Evolutionary conservation across 2,113 vertebrate genomes (phyloP).

Genomic region (Leptodactylus fuscus): DNA sequence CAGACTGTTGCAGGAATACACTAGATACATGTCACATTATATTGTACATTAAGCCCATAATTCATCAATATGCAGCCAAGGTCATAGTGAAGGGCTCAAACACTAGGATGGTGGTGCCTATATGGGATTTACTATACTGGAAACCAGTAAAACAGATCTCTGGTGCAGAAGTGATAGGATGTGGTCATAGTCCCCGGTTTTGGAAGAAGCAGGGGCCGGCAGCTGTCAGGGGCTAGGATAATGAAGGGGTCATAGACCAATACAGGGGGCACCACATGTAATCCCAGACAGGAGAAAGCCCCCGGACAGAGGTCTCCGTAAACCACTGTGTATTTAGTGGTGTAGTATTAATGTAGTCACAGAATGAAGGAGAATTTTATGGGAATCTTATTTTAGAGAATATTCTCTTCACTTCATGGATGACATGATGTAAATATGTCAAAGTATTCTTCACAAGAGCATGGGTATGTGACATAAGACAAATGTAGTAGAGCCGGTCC

Average conservation of each 20-base stretch:
- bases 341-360: neutral
- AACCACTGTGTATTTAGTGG: neutral
- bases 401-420: neutral
- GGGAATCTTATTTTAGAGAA: neutral
- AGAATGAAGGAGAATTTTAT: neutral
- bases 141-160: neutral
- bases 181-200: neutral
- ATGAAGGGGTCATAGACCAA: neutral
- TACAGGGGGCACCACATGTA: too few relatives aligned
- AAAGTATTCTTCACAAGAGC: neutral
- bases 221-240: constrained; percentile 1
- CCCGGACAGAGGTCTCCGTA: neutral
- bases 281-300: neutral
- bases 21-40: too few relatives aligned
- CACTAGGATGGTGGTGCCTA: neutral
- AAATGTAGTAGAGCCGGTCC: neutral
- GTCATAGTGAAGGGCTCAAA: neutral
- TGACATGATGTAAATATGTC: neutral
- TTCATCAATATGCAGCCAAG: neutral
- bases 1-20: too few relatives aligned
- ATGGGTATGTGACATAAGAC: neutral
- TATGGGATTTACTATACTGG: neutral
- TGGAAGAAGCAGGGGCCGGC: neutral
- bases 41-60: too few relatives aligned
- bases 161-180: neutral